Evolutionary conservation across 1,140 invertebrate genomes (phyloP).

Genomic region (Marisa cornuarietis): DNA sequence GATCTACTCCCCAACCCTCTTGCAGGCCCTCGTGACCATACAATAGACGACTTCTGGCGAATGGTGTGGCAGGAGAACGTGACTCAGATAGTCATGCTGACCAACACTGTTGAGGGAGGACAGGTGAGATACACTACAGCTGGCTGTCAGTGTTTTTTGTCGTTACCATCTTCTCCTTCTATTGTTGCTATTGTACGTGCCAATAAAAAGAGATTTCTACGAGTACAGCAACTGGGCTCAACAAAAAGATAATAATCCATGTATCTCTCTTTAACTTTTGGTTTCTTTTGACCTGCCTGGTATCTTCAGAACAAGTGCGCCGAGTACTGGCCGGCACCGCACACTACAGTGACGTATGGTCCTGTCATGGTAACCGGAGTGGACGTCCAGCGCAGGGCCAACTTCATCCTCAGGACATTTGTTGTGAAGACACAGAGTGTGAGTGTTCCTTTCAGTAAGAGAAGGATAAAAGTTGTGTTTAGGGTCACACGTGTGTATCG

Average conservation of each 20-base stretch:
- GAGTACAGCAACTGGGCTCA: too few species aligned
- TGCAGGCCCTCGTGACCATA: constrained; percentile 31
- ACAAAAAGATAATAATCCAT: not conserved
- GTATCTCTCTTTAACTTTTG: not conserved
- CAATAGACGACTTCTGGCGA: constrained; percentile 45
- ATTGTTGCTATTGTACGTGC: not conserved
- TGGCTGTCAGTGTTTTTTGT: not conserved
- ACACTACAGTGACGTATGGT: constrained; percentile 52
- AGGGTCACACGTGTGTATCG: too few species aligned
- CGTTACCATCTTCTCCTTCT: not conserved
- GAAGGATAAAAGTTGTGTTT: too few species aligned
- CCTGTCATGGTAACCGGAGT: not conserved
- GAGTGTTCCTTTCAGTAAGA: not conserved
- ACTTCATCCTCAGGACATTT: not conserved
- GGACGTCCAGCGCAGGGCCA: not conserved
- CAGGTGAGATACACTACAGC: constrained; percentile 31
- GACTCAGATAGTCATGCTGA: constrained; percentile 47
- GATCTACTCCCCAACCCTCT: not conserved
- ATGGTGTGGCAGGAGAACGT: constrained; percentile 46
- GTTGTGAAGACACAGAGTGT: not conserved
- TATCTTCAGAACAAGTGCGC: constrained; percentile 84
- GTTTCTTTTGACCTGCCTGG: not conserved
- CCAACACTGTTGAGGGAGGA: constrained; percentile 38
- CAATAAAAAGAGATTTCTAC: too few species aligned
- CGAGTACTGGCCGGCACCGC: constrained; percentile 89